phyloP scores from a whole-genome alignment of 1,140 invertebrate species.

The Bombus soroeensis region DNA sequence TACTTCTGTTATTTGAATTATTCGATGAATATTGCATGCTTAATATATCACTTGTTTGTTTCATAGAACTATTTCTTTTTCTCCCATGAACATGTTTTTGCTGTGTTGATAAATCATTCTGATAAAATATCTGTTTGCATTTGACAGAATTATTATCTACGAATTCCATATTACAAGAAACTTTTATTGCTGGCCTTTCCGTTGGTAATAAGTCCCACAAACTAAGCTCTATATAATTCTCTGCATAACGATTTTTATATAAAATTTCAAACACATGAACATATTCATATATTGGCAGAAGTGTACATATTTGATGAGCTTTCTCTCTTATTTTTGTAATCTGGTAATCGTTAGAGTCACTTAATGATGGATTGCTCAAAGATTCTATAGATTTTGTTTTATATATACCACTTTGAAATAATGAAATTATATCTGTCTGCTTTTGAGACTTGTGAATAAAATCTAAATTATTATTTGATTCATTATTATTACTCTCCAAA shows the following conservation, averaged over 20 bases:
- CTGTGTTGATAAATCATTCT: too few relatives aligned
- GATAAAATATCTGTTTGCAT: too few relatives aligned
- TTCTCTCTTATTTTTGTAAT: constrained; percentile 46
- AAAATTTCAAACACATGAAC: constrained; percentile 44
- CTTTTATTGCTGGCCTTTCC: neutral
- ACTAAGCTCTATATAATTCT: constrained; percentile 55
- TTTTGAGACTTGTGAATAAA: constrained; percentile 1
- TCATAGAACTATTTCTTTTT: too few relatives aligned
- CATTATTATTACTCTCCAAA: constrained; percentile 69
- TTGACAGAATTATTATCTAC: neutral
- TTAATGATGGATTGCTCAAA: neutral
- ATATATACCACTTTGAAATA: neutral
- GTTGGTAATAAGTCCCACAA: constrained; percentile 63
- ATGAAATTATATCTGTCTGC: neutral
- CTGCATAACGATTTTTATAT: constrained; percentile 32
- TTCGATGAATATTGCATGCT: neutral
- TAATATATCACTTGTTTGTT: neutral
- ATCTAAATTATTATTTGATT: constrained; percentile 68
- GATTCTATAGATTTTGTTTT: neutral
- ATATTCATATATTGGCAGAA: constrained; percentile 47
- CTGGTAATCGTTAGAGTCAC: neutral
- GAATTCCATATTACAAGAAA: neutral
- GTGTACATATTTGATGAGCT: constrained; percentile 46
- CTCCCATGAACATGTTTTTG: too few relatives aligned
- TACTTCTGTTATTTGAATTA: neutral